phyloP scores from a whole-genome alignment of 2,888 invertebrate species.

The Oligia latruncula region DNA sequence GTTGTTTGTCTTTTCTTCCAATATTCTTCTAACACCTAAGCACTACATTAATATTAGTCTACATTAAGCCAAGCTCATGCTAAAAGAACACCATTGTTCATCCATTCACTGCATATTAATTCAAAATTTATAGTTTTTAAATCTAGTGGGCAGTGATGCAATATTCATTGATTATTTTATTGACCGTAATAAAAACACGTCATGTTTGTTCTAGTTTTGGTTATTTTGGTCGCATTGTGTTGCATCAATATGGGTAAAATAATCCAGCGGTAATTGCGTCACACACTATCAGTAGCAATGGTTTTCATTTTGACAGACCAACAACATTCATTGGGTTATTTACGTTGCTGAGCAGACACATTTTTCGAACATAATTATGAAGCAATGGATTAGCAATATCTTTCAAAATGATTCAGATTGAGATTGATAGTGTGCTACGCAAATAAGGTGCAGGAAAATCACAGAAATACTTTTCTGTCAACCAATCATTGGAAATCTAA shows the following conservation, averaged over 20 bases:
- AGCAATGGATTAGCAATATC: not conserved
- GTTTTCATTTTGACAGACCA: not conserved
- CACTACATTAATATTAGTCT: not conserved
- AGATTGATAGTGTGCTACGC: not conserved
- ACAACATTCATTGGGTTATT: not conserved
- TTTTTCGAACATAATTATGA: not conserved
- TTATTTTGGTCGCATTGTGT: not conserved
- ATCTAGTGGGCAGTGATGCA: constrained; percentile 69
- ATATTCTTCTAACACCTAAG: not conserved
- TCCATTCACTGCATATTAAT: constrained; percentile 23
- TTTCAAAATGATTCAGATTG: not conserved
- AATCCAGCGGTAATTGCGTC: not conserved
- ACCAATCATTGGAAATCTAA: not conserved
- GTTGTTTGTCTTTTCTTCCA: not conserved
- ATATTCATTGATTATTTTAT: constrained; percentile 55
- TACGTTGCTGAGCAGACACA: not conserved
- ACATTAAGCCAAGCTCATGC: not conserved
- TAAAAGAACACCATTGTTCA: constrained; percentile 3
- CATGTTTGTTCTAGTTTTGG: constrained; percentile 27
- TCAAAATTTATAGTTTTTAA: constrained; percentile 56
- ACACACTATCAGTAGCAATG: not conserved
- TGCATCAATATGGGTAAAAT: not conserved
- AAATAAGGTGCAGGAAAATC: not conserved
- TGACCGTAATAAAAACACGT: constrained; percentile 60
- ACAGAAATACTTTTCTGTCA: not conserved